Percentiles rank a stretch among this genome's conserved stretches.
Conservation (phyloP, 1,140 invertebrate species). For the Bombus superbus region DNA sequence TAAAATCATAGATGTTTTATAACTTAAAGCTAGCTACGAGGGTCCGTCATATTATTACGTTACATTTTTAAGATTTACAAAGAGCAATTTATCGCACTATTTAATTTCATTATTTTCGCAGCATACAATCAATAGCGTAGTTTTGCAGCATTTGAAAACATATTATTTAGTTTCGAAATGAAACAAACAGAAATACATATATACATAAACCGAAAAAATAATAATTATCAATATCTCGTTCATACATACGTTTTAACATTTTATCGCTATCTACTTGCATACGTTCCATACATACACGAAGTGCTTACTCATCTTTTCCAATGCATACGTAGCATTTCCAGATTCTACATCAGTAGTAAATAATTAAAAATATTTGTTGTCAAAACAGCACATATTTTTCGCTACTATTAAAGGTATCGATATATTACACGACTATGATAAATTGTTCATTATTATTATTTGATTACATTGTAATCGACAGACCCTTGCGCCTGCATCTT, state of each 20-base stretch:
- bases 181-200: slow-evolving; percentile 70
- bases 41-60: slow-evolving; percentile 67
- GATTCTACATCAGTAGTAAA: not conserved
- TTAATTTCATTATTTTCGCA: slow-evolving; percentile 56
- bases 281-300: not conserved
- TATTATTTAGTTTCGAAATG: slow-evolving; percentile 74
- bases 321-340: not conserved
- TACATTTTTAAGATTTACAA: slow-evolving; percentile 27
- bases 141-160: not conserved
- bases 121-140: slow-evolving; percentile 3
- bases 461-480: slow-evolving; percentile 52
- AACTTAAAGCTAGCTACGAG: slow-evolving; percentile 64
- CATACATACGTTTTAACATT: not conserved
- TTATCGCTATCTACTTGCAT: not conserved
- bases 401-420: not conserved
- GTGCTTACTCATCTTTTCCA: not conserved
- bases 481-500: slow-evolving; percentile 50
- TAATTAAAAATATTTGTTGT: not conserved
- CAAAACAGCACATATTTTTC: not conserved
- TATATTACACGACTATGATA: slow-evolving; percentile 17
- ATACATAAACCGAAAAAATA: slow-evolving; percentile 57
- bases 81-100: slow-evolving; percentile 25
- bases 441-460: slow-evolving; percentile 4
- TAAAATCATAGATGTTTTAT: slow-evolving; percentile 75
- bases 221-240: slow-evolving; percentile 57